Base-by-base conservation (phyloP, 2,888 invertebrate species). In the Leptinotarsa juncta region DNA sequence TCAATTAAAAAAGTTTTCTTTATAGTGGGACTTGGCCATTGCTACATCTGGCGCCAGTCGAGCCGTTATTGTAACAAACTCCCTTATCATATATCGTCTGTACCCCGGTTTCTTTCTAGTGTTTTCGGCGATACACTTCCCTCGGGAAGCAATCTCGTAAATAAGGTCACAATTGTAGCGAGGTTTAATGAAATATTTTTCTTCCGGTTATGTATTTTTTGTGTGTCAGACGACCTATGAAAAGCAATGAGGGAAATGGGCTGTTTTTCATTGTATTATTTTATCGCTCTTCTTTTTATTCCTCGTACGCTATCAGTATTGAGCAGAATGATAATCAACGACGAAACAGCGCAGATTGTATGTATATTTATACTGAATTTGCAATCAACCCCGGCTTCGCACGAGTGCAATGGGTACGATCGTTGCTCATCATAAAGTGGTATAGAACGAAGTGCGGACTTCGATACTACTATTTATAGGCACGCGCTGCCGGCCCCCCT, bases 1-100 rank as follows among this genome's bases (percentile, higher is more conserved):
- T 74, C 77, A 78, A 79, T 79, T 79, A 79, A 78, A 79, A 78
- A 79, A 79, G 79, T 79, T 79, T 77, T 65, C 75, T 76, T 74
- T 78, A 72, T 74, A 74, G 77, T 75, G 53, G 51, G 32, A 78
- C 76, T 79, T 76, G 71, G 75, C 71, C 73, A 53, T 69, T 71
- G 73, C 69, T 77, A 72, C 78, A 78, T 75, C 78, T 77, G 79
- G 77, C 79, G 79, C 79, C 79, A 73, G 77, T 70, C 76, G 74
- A 71, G 66, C 76, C 69, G 78, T 75, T 79, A 76, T 79, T 74
- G 69, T 74, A 76, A 77, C 76, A 73, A 74, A 71, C 67, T 68
- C 75, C 73, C 74, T 73, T 73, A 74, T 77, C 76, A 76, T 76
- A 71, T 72, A 76, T 76, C 76, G 76, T 51, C 73, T 70, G 60